These are phyloP conservation scores for Nasonia oneida DNA, from an alignment of 2,888 invertebrate genomes.

Conservation along the genomic window DNA sequence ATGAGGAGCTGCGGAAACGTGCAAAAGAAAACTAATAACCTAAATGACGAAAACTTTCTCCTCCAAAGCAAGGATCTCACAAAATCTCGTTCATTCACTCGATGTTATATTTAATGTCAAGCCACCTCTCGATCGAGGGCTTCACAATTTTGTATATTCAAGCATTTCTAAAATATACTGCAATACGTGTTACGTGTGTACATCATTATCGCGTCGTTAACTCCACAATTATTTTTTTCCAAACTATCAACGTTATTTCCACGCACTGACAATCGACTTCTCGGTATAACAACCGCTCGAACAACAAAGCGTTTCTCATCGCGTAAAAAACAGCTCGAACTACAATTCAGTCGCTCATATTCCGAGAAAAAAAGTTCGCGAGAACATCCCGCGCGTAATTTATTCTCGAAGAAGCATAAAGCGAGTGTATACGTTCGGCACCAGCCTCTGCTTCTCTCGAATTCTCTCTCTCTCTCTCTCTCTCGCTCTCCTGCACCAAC, in stretches of 20 bases:
- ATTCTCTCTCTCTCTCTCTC: background rate
- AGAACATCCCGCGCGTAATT: background rate
- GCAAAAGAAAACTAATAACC: constrained; percentile 2
- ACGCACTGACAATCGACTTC: background rate
- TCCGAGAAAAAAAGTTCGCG: background rate
- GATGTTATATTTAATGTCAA: background rate
- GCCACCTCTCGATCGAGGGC: no score
- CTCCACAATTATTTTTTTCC: background rate
- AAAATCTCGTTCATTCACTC: background rate
- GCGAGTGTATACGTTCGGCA: background rate
- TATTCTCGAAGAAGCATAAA: background rate
- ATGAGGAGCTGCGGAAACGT: constrained; percentile 28
- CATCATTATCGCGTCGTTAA: background rate
- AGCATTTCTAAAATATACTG: background rate
- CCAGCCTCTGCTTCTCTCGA: background rate
- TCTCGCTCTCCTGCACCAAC: background rate
- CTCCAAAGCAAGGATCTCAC: constrained; percentile 27
- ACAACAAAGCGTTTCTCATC: background rate
- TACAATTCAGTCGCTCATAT: background rate
- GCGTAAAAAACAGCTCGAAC: background rate
- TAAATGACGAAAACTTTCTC: constrained; percentile 6
- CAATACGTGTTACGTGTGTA: background rate
- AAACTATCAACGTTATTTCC: background rate
- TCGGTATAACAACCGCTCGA: background rate
- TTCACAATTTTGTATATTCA: no score